phyloP scores from a whole-genome alignment of 2,797 vertebrate species.

The Lophius americanus region DNA sequence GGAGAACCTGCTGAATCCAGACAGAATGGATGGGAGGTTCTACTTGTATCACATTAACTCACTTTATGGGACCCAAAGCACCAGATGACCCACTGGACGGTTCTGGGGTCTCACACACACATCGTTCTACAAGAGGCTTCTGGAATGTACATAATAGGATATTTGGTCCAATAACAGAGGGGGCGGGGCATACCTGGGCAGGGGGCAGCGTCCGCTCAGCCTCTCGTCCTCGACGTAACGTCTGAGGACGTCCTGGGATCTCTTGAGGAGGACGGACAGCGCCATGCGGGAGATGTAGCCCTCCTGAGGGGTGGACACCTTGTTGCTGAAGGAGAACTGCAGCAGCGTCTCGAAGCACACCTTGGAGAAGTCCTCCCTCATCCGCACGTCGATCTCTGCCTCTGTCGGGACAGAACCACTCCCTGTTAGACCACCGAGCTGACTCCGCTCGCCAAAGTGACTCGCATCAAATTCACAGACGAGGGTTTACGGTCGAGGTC shows the following conservation, averaged over 20 bases:
- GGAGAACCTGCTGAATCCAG: too few species aligned
- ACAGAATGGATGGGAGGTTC: too few species aligned
- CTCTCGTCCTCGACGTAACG: constrained; percentile 96
- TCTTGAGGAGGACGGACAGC: constrained; percentile 93
- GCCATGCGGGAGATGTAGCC: constrained; percentile 99
- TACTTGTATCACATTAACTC: too few species aligned
- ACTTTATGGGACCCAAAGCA: too few species aligned
- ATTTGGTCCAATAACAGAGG: too few species aligned
- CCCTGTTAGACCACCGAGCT: not conserved
- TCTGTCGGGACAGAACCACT: constrained; percentile 80
- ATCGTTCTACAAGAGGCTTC: too few species aligned
- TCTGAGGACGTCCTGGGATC: constrained; percentile 94
- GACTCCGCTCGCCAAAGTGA: not conserved
- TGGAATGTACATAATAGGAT: too few species aligned
- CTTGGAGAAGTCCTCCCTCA: constrained; percentile 98
- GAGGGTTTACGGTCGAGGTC: constrained; percentile 4
- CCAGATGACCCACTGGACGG: too few species aligned
- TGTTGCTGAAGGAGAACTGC: constrained; percentile 99
- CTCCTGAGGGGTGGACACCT: constrained; percentile 98
- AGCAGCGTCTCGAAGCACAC: constrained; percentile 98
- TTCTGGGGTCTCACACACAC: too few species aligned
- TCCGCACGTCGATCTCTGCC: constrained; percentile 96
- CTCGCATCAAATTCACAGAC: not conserved
- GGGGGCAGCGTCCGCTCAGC: constrained; percentile 95
- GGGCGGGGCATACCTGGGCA: constrained; percentile 87